These are phyloP conservation scores for Galleria mellonella DNA, from an alignment of 1,140 invertebrate genomes.

Conservation along the genomic window DNA sequence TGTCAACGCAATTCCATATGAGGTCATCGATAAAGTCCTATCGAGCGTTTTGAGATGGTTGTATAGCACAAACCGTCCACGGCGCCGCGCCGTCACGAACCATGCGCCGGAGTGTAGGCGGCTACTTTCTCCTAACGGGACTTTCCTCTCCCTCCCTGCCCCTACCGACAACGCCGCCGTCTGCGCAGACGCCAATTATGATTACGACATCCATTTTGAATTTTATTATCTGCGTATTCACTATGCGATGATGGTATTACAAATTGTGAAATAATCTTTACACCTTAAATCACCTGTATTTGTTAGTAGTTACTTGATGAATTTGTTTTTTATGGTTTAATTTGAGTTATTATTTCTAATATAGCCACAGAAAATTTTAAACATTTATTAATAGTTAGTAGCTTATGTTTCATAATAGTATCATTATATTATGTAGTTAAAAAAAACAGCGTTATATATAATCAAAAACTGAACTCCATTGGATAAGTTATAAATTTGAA, in stretches of 20 bases:
- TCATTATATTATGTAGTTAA: too few species aligned
- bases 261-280: conserved; percentile 42
- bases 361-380: too few species aligned
- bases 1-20: conserved; percentile 13
- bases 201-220: conserved; percentile 43
- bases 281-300: too few species aligned
- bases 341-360: too few species aligned
- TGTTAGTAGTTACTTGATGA: too few species aligned
- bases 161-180: conserved; percentile 13
- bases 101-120: conserved; percentile 49
- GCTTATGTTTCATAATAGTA: too few species aligned
- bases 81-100: conserved; percentile 41
- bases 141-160: conserved; percentile 21
- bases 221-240: conserved; percentile 49
- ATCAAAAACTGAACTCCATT: too few species aligned
- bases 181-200: conserved; percentile 30
- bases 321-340: too few species aligned
- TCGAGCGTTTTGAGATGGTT: conserved; percentile 27
- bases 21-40: conserved; percentile 11
- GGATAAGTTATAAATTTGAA: too few species aligned
- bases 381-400: too few species aligned
- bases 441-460: too few species aligned
- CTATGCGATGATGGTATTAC: conserved; percentile 46
- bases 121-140: conserved; percentile 72
- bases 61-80: conserved; percentile 8